Base-by-base conservation (phyloP, 2,113 vertebrate genomes). In the Rhadina sibilatrix region DNA sequence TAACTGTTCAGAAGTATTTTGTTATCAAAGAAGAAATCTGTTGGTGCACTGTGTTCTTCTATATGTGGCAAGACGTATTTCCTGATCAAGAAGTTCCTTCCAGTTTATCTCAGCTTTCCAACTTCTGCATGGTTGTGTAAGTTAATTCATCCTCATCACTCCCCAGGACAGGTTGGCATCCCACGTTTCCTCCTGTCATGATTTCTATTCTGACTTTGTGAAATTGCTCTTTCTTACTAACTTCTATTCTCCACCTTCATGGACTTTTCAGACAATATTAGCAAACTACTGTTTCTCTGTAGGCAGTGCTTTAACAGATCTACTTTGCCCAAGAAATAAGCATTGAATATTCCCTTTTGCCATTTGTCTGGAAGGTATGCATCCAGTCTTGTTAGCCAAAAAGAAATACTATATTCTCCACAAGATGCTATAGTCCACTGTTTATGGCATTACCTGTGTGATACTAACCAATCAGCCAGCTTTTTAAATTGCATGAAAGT, bases 121-220 rank as follows among this genome's bases (percentile, higher is more conserved):
- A 6, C 4, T 59, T 42, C 33, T 37, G 3, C 21, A 47, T 56
- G 17, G 5, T n/a, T 1, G 0, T 27, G 4, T 49, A 44, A 65
- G 15, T 44, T 13, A 60, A 57, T n/a, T 68, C 31, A 11, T 57
- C 7, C 38, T 82, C 22, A n/a, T 11, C 46, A 11, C 25, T 61
- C 9, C 18, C 13, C 12, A 23, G 57, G 8, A 31, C 2, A 61
- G 10, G 9, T 0, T 53, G 52, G 13, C 1, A 5, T 81, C 30
- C 42, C 35, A 20, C 57, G 28, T 76, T 28, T 44, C 24, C 15
- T 84, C 11, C 47, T 64, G 15, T 61, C 38, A 54, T 24, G 5
- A 17, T 78, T 86, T 77, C 40, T 77, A 5, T 47, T 83, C 31
- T 54, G 12, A n/a, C 46, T 31, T 69, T 71, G 47, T 30, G 42